phyloP scores from a whole-genome alignment of 2,888 invertebrate species.

The Phengaris alcon region DNA sequence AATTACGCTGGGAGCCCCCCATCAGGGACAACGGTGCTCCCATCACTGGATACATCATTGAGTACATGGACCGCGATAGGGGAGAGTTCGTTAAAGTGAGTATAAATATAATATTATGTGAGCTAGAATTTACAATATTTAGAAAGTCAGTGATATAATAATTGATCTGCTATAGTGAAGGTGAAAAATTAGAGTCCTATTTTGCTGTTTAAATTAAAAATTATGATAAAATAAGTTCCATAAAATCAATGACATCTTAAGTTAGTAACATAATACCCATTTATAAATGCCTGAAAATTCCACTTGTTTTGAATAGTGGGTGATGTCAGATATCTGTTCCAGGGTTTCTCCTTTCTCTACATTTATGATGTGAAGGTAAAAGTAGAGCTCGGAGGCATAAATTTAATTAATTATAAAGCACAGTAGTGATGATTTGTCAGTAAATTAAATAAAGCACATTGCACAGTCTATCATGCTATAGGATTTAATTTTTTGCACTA shows the following conservation, averaged over 20 bases:
- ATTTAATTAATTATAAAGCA: constrained; percentile 3
- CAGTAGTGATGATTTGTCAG: background rate
- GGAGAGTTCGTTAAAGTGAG: constrained; percentile 87
- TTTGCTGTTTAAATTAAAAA: background rate
- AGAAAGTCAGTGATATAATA: too few species aligned
- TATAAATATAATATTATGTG: background rate
- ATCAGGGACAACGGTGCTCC: constrained; percentile 95
- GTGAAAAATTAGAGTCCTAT: background rate
- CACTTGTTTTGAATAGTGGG: background rate
- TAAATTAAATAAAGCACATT: background rate
- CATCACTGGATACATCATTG: constrained; percentile 94
- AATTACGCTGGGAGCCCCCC: constrained; percentile 94
- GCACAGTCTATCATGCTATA: constrained; percentile 6
- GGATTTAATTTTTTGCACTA: background rate
- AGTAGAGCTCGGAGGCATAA: constrained; percentile 7
- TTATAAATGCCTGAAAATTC: background rate
- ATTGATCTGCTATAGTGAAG: too few species aligned
- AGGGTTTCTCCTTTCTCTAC: constrained; percentile 24
- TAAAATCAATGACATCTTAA: background rate
- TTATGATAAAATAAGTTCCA: too few species aligned
- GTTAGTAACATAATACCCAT: background rate
- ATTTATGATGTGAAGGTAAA: constrained; percentile 25
- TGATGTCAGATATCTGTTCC: constrained; percentile 8
- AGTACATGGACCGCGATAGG: constrained; percentile 93
- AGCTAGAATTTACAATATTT: too few species aligned